These are phyloP conservation scores for Mythimna impura DNA, from an alignment of 2,888 invertebrate genomes.

Conservation along the genomic window DNA sequence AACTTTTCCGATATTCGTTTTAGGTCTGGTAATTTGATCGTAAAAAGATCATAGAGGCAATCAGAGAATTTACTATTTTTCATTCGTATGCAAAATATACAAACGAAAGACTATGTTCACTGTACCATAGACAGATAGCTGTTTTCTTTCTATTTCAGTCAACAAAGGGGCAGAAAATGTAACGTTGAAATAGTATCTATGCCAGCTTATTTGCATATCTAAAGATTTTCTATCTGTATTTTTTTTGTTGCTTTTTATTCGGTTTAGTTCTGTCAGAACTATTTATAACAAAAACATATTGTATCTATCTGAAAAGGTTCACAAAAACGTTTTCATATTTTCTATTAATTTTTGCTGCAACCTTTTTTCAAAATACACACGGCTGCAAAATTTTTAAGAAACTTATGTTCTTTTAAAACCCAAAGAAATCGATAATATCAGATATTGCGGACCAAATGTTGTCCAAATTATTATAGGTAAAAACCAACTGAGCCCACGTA, in stretches of 20 bases:
- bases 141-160: neutral
- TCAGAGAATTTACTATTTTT: neutral
- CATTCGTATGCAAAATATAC: conserved; percentile 5
- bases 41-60: neutral
- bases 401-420: no score
- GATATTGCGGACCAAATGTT: no score
- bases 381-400: no score
- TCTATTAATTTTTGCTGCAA: no score
- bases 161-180: neutral
- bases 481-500: no score
- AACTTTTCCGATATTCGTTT: conserved; percentile 2
- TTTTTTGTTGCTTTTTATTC: neutral
- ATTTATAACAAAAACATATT: neutral
- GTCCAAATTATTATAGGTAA: no score
- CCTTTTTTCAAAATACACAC: no score
- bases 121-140: conserved; percentile 1
- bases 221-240: conserved; percentile 10
- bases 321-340: no score
- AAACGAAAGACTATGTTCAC: conserved; percentile 15
- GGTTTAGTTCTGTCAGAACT: neutral
- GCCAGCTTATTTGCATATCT: neutral
- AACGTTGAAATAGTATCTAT: neutral
- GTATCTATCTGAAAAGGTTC: neutral
- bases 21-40: neutral
- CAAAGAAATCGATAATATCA: no score